Evolutionary conservation across 1,140 invertebrate genomes (phyloP), one percentile per base, ranked within the genome.

Genomic region (Drosophila rufa): DNA sequence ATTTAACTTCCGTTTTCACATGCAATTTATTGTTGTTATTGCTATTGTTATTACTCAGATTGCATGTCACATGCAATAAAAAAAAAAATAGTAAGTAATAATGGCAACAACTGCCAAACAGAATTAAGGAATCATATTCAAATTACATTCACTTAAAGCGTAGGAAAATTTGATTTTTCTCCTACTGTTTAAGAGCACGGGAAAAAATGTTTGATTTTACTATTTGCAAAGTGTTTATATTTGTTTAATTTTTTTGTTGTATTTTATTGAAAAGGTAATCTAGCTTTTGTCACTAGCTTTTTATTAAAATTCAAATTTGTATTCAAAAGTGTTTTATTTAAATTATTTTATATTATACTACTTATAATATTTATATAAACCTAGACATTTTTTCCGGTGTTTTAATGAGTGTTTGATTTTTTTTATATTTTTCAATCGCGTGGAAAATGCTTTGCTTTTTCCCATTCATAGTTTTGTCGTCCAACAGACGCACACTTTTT

Each of bases 1-100:
- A 69, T 71, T 73, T 51, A 51, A 60, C 69, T 73, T 73, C 69
- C 69, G 69, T 71, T 73, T 73, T 71, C 69, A 43, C 69, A 73
- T 58, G 67, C 69, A 73, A 48, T 71, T 53, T 38, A 46, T 22
- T 38, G 50, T 15, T 47, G 50, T 68, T 67, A 47, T 47, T 67
- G 11, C n/a, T 19, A 38, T 65, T 70, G 64, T 47, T 64, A 43
- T 55, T 66, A 60, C 30, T 36, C 53, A 19, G 69, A 27, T 68
- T 50, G 69, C 69, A 73, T 73, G 69, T 71, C 19, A 46, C 69
- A 73, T 73, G 69, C 69, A 71, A 73, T 58, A 36, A 64, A 38
- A 42, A 43, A 11, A 62, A 19, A 48, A 36, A 51, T 55, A 55
- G 51, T 55, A 1, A 33, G 33, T 22, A 55, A 60, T 47, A 40